These are phyloP conservation scores for Parthenolecanium corni DNA, from an alignment of 2,888 invertebrate genomes.

Conservation along the genomic window DNA sequence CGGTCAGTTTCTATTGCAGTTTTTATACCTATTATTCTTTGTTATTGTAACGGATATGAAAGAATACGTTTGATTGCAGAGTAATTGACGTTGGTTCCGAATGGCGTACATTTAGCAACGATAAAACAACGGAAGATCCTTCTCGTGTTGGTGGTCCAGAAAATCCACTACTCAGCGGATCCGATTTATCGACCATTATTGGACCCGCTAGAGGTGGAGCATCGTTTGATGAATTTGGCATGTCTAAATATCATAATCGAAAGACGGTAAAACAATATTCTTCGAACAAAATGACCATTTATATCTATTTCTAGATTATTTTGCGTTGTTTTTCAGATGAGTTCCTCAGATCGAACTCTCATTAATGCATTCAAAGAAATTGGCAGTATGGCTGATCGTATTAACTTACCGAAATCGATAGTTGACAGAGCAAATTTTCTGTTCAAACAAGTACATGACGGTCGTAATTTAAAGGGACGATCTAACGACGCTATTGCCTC, in stretches of 20 bases:
- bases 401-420: constrained; percentile 92
- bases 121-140: constrained; percentile 83
- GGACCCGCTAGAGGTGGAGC: constrained; percentile 62
- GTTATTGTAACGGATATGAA: not conserved
- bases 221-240: constrained; percentile 76
- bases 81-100: constrained; percentile 99
- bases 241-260: constrained; percentile 51
- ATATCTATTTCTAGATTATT: not conserved
- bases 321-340: constrained; percentile 59
- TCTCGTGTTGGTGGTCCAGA: constrained; percentile 99
- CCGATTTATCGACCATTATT: constrained; percentile 94
- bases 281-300: not conserved
- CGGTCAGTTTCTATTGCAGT: constrained; percentile 63
- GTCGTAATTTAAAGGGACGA: constrained; percentile 75
- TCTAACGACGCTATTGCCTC: constrained; percentile 98
- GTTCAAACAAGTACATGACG: constrained; percentile 97
- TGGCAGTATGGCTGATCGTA: constrained; percentile 93
- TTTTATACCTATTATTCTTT: not conserved
- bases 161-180: constrained; percentile 88
- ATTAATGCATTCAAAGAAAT: constrained; percentile 96
- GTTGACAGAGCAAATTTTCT: constrained; percentile 91
- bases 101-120: constrained; percentile 99
- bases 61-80: constrained; percentile 45
- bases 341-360: constrained; percentile 87
- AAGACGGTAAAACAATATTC: constrained; percentile 43